Conservation (phyloP, 2,888 invertebrate species). For the Lasioglossum lativentre region DNA sequence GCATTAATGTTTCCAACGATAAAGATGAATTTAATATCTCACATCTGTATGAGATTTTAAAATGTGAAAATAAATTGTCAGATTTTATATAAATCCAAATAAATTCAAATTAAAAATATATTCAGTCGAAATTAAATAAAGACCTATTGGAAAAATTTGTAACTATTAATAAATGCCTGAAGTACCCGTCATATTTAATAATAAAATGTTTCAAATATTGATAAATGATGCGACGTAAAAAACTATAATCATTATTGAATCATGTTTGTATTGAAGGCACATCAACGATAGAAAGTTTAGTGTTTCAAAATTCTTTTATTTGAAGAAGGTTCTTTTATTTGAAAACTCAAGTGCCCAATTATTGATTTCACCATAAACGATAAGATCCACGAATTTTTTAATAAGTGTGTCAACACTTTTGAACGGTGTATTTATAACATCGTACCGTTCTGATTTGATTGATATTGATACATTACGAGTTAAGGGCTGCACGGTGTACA, state of each 20-base stretch:
- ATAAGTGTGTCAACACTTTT: background rate
- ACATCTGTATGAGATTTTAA: background rate
- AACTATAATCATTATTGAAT: too few species aligned
- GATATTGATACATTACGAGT: conserved; percentile 54
- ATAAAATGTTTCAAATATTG: too few species aligned
- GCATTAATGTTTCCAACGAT: background rate
- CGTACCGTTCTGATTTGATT: conserved; percentile 40
- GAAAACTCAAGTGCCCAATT: background rate
- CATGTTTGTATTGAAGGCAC: background rate
- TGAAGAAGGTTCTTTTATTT: background rate
- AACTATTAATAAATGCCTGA: too few species aligned
- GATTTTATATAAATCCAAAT: background rate
- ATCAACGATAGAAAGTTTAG: background rate
- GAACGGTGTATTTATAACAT: conserved; percentile 1
- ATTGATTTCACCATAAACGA: background rate
- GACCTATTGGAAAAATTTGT: too few species aligned
- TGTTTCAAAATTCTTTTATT: background rate
- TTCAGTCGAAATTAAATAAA: background rate
- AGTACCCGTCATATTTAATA: too few species aligned
- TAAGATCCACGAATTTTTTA: background rate
- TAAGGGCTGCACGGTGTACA: conserved; percentile 51
- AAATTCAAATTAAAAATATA: background rate
- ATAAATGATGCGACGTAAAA: too few species aligned
- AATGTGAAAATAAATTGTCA: background rate
- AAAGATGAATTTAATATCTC: too few species aligned